Conservation (phyloP, 1,140 invertebrate genomes). For the Drosophila busckii region DNA sequence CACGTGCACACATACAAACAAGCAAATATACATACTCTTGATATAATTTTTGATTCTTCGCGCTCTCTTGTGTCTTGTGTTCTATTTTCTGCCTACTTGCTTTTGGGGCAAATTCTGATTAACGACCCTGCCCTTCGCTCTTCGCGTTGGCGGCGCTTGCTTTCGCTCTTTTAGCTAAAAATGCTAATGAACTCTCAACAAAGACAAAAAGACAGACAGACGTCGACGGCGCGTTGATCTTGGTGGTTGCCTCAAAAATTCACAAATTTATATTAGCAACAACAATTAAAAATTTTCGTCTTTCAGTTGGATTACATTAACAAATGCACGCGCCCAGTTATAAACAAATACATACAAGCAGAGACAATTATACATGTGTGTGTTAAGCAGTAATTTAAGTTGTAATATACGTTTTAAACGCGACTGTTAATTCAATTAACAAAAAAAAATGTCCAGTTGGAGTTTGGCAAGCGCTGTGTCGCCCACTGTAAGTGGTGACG, state of each 20-base stretch:
- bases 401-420: background rate
- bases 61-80: conserved; percentile 26
- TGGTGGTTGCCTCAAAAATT: conserved; percentile 21
- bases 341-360: too few relatives aligned
- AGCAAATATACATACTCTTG: background rate
- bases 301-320: too few relatives aligned
- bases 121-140: conserved; percentile 35
- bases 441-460: conserved; percentile 58
- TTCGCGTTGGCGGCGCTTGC: background rate
- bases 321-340: too few relatives aligned
- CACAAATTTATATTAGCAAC: conserved; percentile 9
- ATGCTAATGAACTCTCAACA: conserved; percentile 41
- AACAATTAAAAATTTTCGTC: too few relatives aligned
- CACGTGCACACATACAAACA: too few relatives aligned
- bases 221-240: conserved; percentile 13
- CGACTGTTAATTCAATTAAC: background rate
- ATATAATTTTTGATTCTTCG: conserved; percentile 11
- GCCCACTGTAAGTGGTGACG: conserved; percentile 52
- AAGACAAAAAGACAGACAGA: background rate
- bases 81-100: conserved; percentile 40
- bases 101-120: conserved; percentile 59
- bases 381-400: conserved; percentile 19
- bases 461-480: conserved; percentile 60
- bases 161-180: background rate
- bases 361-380: too few relatives aligned